A percentile compares a stretch with the other conserved stretches of the same genome.
Conservation (phyloP, 2,888 invertebrate genomes). For the Drosophila testacea region DNA sequence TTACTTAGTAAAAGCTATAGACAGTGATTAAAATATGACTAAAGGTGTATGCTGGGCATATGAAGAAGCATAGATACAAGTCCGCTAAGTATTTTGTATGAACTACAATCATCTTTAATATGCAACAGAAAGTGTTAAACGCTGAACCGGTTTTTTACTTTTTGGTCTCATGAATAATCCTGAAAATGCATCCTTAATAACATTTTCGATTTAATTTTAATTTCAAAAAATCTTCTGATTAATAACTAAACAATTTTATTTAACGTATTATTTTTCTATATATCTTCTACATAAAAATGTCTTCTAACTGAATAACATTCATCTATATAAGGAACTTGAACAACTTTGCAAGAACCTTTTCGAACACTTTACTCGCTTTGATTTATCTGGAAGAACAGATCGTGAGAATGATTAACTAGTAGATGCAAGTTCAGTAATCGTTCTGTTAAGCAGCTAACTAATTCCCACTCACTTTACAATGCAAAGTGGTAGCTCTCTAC, state of each 20-base stretch:
- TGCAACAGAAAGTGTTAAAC: neutral
- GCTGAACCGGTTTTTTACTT: neutral
- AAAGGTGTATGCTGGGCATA: neutral
- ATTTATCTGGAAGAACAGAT: neutral
- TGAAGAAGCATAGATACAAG: neutral
- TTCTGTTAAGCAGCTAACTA: slow-evolving; percentile 10
- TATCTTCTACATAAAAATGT: too few species aligned
- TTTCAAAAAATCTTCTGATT: too few species aligned
- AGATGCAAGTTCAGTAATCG: neutral
- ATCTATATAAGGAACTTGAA: too few species aligned
- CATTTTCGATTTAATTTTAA: neutral
- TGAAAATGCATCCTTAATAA: neutral
- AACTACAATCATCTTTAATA: neutral
- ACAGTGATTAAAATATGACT: slow-evolving; percentile 3
- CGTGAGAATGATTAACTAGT: slow-evolving; percentile 1
- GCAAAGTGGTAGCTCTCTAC: slow-evolving; percentile 42
- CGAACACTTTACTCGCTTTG: too few species aligned
- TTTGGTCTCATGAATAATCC: neutral
- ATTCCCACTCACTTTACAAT: slow-evolving; percentile 13
- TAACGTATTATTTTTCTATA: too few species aligned
- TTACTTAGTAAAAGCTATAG: slow-evolving; percentile 7
- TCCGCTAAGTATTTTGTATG: neutral
- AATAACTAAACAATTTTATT: neutral
- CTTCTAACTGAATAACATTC: too few species aligned
- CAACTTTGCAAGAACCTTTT: too few species aligned